Percentiles rank a stretch among this genome's conserved stretches.
phyloP scores from a whole-genome alignment of 2,888 invertebrate species.

The Amiota communis region DNA sequence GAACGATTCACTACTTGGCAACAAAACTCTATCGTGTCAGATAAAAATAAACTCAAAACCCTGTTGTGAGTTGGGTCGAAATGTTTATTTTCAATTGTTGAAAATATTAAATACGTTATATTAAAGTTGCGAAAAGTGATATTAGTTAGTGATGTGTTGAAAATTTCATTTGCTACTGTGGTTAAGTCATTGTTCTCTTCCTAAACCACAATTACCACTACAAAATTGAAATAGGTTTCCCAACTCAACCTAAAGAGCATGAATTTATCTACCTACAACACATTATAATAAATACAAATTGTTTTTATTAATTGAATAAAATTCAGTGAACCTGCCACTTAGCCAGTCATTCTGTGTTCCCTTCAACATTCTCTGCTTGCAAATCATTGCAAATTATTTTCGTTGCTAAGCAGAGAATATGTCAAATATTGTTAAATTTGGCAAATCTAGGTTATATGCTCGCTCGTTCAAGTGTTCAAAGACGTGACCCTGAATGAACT shows the following conservation, averaged over 20 bases:
- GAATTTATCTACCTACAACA: background rate
- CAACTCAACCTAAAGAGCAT: constrained; percentile 36
- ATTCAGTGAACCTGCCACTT: constrained; percentile 50
- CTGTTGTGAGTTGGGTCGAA: too few relatives aligned
- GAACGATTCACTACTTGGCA: background rate
- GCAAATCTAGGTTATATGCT: constrained; percentile 38
- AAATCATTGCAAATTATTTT: constrained; percentile 12
- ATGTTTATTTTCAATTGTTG: too few relatives aligned
- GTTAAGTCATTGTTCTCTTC: background rate
- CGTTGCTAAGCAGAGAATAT: constrained; percentile 23
- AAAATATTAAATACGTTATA: too few relatives aligned
- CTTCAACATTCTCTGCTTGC: background rate
- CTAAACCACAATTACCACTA: constrained; percentile 28
- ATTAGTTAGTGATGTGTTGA: constrained; percentile 24
- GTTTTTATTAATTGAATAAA: constrained; percentile 60
- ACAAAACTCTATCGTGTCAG: background rate
- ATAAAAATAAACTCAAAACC: too few relatives aligned
- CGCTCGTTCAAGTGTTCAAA: constrained; percentile 53
- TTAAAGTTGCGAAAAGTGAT: background rate
- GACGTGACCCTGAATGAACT: constrained; percentile 45
- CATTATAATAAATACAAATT: constrained; percentile 50
- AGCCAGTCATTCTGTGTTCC: background rate
- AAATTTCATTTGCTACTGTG: constrained; percentile 19
- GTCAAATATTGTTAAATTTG: constrained; percentile 4
- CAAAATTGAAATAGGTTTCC: constrained; percentile 57